A percentile compares a stretch with the other conserved stretches of the same genome.
Evolutionary conservation across 2,113 vertebrate genomes (phyloP).

Genomic region (Hydrochoerus hydrochaeris): DNA sequence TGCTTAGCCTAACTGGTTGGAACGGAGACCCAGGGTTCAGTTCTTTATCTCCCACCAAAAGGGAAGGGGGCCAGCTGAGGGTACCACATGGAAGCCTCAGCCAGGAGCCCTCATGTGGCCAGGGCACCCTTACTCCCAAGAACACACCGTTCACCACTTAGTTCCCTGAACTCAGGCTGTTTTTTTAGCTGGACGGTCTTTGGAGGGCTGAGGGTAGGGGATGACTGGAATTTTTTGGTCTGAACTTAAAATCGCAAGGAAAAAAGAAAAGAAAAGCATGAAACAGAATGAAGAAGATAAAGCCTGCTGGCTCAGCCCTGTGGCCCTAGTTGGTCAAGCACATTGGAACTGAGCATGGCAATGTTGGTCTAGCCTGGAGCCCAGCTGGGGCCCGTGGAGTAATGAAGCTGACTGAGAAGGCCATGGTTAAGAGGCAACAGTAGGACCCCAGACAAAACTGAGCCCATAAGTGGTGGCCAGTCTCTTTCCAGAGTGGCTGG

Average conservation of each 20-base stretch:
- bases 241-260: constrained; percentile 86
- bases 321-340: background rate
- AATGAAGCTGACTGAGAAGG: background rate
- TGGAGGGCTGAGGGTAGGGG: background rate
- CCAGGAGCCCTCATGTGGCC: background rate
- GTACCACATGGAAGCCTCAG: background rate
- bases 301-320: constrained; percentile 48
- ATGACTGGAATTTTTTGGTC: constrained; percentile 88
- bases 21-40: background rate
- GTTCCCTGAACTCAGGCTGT: constrained; percentile 66
- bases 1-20: constrained; percentile 29
- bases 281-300: constrained; percentile 82
- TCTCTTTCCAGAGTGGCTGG: background rate
- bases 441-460: background rate
- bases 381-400: background rate
- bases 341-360: background rate
- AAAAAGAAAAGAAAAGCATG: constrained; percentile 83
- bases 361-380: background rate
- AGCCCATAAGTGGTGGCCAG: background rate
- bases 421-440: constrained; percentile 53
- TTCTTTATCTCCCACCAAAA: background rate
- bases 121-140: background rate
- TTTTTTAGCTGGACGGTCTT: constrained; percentile 61
- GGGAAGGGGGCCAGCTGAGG: background rate
- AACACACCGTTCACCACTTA: background rate